Evolutionary conservation across 35 echinoderm and acorn worm species (phyloP).

Genomic region (Apostichopus parvimensis): DNA sequence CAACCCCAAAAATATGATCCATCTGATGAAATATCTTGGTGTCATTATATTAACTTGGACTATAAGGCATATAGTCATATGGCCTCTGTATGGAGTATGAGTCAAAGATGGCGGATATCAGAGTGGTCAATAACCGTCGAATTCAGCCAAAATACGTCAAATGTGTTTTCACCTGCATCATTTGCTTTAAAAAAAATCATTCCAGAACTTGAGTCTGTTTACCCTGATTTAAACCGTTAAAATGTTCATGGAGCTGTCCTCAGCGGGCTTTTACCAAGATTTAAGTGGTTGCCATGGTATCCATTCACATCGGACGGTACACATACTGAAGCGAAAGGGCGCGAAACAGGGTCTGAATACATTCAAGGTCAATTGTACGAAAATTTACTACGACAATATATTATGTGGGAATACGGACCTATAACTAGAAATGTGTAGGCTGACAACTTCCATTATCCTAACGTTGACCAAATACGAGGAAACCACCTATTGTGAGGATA

Average conservation of each 20-base stretch:
- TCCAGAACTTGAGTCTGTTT: too few species aligned
- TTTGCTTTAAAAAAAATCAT: too few species aligned
- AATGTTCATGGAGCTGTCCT: neutral
- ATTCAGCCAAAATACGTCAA: too few species aligned
- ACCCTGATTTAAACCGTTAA: neutral
- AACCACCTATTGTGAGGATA: slow-evolving; percentile 1
- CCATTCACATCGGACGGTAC: neutral
- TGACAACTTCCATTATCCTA: neutral
- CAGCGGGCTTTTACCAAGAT: neutral
- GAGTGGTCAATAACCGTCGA: neutral
- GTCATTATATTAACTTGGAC: too few species aligned
- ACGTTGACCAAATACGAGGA: neutral
- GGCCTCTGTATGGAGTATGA: too few species aligned
- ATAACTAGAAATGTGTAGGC: neutral
- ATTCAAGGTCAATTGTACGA: neutral
- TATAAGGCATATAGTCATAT: too few species aligned
- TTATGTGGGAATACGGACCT: neutral
- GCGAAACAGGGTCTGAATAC: neutral
- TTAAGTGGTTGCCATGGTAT: neutral
- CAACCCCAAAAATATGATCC: too few species aligned
- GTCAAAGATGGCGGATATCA: neutral
- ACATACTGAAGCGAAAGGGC: neutral
- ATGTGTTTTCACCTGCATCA: too few species aligned
- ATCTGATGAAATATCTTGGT: too few species aligned
- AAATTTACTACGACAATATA: neutral